Conservation (phyloP, 2,113 vertebrate species). For the Sebastes schlegelii region DNA sequence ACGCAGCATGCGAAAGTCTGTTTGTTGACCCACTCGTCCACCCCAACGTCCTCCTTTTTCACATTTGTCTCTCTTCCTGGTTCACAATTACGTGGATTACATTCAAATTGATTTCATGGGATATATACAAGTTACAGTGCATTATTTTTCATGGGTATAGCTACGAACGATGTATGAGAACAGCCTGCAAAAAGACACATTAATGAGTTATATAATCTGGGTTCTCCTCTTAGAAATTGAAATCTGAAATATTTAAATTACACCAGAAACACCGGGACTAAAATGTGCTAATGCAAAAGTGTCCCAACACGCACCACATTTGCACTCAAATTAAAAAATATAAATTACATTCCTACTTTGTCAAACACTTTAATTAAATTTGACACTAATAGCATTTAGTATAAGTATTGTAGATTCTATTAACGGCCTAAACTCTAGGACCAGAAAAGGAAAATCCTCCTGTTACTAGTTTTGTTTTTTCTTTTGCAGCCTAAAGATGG, state of each 20-base stretch:
- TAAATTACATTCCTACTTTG: neutral
- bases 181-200: neutral
- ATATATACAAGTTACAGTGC: no score
- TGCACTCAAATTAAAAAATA: neutral
- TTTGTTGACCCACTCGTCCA: no score
- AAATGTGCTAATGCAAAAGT: neutral
- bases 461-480: neutral
- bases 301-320: neutral
- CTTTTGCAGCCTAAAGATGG: neutral
- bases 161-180: no score
- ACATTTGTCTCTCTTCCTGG: no score
- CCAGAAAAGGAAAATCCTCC: neutral
- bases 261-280: neutral
- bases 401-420: neutral
- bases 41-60: no score
- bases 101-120: no score
- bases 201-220: neutral
- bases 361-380: constrained; percentile 1
- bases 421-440: no score
- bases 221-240: neutral
- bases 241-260: neutral
- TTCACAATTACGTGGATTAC: no score
- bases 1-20: no score
- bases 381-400: neutral
- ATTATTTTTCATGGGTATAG: no score